Evolutionary conservation across 2,113 vertebrate genomes (phyloP).

Genomic region (Neogobius melanostomus): DNA sequence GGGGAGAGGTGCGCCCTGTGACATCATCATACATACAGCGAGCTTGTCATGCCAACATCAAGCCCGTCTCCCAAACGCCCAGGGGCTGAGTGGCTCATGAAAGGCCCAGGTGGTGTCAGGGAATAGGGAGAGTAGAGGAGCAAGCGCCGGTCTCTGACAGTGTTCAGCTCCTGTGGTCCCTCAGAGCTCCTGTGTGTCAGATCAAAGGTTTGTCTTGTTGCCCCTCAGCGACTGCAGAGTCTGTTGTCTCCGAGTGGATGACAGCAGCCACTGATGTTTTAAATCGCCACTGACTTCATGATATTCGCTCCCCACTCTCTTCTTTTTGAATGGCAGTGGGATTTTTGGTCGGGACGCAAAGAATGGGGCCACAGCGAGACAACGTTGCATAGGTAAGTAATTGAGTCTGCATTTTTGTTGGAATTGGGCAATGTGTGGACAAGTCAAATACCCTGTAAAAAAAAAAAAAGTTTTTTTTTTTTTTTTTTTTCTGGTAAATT

Average conservation of each 20-base stretch:
- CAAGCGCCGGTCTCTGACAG: slow-evolving; percentile 23
- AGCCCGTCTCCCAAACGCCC: slow-evolving; percentile 34
- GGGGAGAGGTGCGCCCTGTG: slow-evolving; percentile 38
- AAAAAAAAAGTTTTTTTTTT: too few relatives aligned
- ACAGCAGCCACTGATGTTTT: slow-evolving; percentile 69
- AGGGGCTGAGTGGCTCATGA: slow-evolving; percentile 45
- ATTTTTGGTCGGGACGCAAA: slow-evolving; percentile 61
- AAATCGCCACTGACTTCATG: slow-evolving; percentile 63
- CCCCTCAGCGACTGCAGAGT: slow-evolving; percentile 58
- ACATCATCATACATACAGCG: slow-evolving; percentile 71
- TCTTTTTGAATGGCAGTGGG: slow-evolving; percentile 70
- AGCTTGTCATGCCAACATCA: slow-evolving; percentile 63
- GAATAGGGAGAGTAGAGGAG: slow-evolving; percentile 35
- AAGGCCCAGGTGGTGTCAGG: slow-evolving; percentile 67
- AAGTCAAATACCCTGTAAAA: slow-evolving; percentile 14
- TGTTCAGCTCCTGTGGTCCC: slow-evolving; percentile 63
- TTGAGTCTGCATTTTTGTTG: slow-evolving; percentile 67
- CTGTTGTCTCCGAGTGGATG: slow-evolving; percentile 44
- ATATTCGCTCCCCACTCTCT: slow-evolving; percentile 50
- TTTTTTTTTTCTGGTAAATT: too few relatives aligned
- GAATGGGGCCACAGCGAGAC: slow-evolving; percentile 22
- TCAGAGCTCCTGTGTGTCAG: slow-evolving; percentile 55
- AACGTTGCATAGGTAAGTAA: slow-evolving; percentile 54
- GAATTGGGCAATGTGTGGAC: slow-evolving; percentile 56
- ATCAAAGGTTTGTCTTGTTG: slow-evolving; percentile 73